A percentile compares a stretch with the other conserved stretches of the same genome.
phyloP scores from a whole-genome alignment of 1,140 invertebrate species.

The Ceratitis capitata region DNA sequence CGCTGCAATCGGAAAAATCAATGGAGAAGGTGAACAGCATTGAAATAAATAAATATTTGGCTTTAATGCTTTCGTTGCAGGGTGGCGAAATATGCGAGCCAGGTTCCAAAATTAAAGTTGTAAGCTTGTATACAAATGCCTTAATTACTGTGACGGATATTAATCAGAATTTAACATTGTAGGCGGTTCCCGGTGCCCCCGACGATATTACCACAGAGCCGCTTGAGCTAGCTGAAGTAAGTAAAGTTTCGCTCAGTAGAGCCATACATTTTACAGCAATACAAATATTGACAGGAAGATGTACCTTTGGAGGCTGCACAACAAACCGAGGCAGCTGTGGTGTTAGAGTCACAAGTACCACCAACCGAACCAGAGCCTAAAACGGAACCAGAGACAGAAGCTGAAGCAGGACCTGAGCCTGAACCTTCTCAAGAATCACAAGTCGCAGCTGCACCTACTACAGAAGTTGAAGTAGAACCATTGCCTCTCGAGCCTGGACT shows the following conservation, averaged over 20 bases:
- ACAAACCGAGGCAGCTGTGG: neutral
- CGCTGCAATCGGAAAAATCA: neutral
- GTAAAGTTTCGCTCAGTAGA: neutral
- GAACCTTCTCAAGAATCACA: neutral
- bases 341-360: neutral
- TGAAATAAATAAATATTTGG: neutral
- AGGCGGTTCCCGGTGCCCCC: neutral
- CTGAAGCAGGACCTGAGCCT: neutral
- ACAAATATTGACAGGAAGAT: neutral
- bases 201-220: neutral
- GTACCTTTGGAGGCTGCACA: neutral
- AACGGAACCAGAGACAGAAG: neutral
- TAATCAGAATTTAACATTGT: neutral
- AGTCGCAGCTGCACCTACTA: no score
- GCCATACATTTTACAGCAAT: neutral
- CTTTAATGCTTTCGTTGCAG: constrained; percentile 25
- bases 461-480: neutral
- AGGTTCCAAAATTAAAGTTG: neutral
- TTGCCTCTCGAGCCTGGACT: neutral
- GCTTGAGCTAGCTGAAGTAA: neutral
- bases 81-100: constrained; percentile 43
- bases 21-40: neutral
- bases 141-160: neutral
- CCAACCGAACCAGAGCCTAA: neutral
- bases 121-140: neutral